Base-by-base conservation (phyloP, 2,888 invertebrate species). In the Lampropteryx suffumata region DNA sequence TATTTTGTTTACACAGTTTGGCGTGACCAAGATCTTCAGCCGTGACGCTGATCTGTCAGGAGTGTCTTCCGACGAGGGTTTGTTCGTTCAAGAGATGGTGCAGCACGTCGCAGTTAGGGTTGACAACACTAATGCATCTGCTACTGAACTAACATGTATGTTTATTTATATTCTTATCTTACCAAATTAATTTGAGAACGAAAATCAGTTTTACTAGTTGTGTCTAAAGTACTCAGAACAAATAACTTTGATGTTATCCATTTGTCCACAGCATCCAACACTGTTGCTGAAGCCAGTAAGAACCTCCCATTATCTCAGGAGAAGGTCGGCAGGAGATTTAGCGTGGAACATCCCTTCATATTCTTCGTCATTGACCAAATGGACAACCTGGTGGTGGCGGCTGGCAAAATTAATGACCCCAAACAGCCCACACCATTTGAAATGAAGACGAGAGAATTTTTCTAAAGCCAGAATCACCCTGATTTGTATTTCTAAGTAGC, bases 1-100 rank as follows among this genome's bases (percentile, higher is more conserved):
- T n/a, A n/a, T n/a, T n/a, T n/a, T n/a, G n/a, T n/a, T n/a, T n/a
- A n/a, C n/a, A n/a, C 72, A 91, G 82, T 85, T 93, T 30, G 94
- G 93, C 0, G 87, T 93, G 0, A 91, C 87, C 61, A 90, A 87
- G 51, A 86, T 94, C 39, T 94, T 94, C 71, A 90, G 91, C 3
- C 88, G 91, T 1, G 90, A 91, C 1, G 93, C 93, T 0, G 92
- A 93, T 59, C 76, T 94, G 10, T 86, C 91, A 0, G 88, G 92
- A 0, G 88, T 94, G 4, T 92, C 93, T 1, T 78, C 91, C 2
- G 91, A 91, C 35, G 82, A 89, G 47, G 92, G 92, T n/a, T 76
- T 94, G n/a, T 93, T 92, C 67, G 91, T 94, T 0, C 92, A 93
- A 54, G 94, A 93, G 69, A 73, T 94, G 54, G 93, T 93, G 1